Base-by-base conservation (phyloP, 2,113 vertebrate genomes). In the Cygnus atratus region DNA sequence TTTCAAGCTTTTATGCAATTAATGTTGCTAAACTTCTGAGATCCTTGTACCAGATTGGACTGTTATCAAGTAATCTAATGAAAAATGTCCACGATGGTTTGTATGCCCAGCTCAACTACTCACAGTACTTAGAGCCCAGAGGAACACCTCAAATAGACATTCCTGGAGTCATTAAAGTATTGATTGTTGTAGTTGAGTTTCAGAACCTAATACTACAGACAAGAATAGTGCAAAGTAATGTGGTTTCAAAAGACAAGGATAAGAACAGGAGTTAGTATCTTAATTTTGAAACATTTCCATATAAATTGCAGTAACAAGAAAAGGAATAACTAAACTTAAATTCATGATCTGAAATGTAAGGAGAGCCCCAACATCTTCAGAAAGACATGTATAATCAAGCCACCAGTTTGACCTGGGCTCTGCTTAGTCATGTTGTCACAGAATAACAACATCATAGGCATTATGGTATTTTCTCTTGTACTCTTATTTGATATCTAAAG, bases 341-440 rank as follows among this genome's bases (percentile, higher is more conserved):
- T n/a, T 26, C 35, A 65, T 12, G 0, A 35, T 37, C 37, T 89
- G 5, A 84, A 48, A 14, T 85, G 79, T 70, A 59, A 96, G 28
- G 13, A 67, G 91, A 84, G 4, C 1, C 4, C 2, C 13, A 55
- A 5, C 1, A 33, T 52, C 18, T 82, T 68, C n/a, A 82, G 29
- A 76, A 58, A 63, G 3, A 11, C 17, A 33, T 0, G 0, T 46
- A 44, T 2, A 39, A 39, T 54, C 16, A 85, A 58, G 44, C 11
- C 4, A 29, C 11, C 37, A 16, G 70, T 31, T 70, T 86, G 15
- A 70, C 14, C 29, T 74, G 68, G 43, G 5, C 3, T 72, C 15
- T 35, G 2, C 4, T 87, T 73, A 73, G 1, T 88, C 83, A 59
- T 10, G 7, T 2, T 52, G 8, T 67, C 46, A 71, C 16, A 58